Evolutionary conservation across 2,888 invertebrate genomes (phyloP).

Genomic region (Villa cingulata): DNA sequence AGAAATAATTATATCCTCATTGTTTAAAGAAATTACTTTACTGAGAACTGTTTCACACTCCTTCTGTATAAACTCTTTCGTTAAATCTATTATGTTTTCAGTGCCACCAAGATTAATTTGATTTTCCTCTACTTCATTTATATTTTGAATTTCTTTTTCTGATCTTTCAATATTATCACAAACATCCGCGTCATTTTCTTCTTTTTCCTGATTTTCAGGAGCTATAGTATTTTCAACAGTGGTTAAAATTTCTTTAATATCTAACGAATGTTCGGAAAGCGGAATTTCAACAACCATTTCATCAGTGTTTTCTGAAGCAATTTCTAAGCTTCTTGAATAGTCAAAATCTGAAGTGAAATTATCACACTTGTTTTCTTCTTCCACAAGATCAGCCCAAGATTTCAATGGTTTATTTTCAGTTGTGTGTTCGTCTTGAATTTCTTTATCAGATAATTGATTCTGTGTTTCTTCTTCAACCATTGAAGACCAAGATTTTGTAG

Average conservation of each 20-base stretch:
- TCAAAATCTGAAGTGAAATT: neutral
- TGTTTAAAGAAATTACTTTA: too few relatives aligned
- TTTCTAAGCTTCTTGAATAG: neutral
- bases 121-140: too few relatives aligned
- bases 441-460: neutral
- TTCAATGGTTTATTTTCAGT: neutral
- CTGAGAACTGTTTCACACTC: neutral
- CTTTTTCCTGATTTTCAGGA: neutral
- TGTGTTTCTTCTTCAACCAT: neutral
- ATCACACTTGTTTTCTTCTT: neutral
- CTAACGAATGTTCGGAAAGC: neutral
- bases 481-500: slow-evolving; percentile 2
- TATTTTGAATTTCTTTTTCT: too few relatives aligned
- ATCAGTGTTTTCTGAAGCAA: neutral
- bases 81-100: neutral
- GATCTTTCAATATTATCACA: too few relatives aligned
- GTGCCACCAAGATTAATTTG: too few relatives aligned
- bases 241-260: neutral
- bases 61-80: neutral
- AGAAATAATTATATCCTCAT: too few relatives aligned
- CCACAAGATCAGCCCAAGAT: neutral
- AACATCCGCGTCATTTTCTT: neutral
- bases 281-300: slow-evolving; percentile 2
- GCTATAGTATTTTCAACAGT: neutral
- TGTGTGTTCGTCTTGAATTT: neutral